Base-by-base conservation (phyloP, 1,140 invertebrate genomes). In the Drosophila subobscura region DNA sequence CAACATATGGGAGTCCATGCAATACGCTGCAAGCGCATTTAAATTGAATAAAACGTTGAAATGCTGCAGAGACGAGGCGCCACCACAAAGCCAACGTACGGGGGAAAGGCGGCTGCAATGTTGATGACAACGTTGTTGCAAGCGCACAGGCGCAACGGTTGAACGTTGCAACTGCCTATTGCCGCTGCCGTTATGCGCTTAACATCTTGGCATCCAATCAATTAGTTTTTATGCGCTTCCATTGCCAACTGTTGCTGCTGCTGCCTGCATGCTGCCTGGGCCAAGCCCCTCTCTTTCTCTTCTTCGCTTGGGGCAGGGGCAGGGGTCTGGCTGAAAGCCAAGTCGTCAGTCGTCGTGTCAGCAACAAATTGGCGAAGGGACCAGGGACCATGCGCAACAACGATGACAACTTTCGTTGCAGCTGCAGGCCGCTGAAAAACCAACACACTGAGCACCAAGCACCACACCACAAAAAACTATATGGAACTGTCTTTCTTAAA, bases 131-230 rank as follows among this genome's bases (percentile, higher is more conserved):
- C 72, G 29, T 72, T 72, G 64, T 20, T 20, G 16, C 16, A 20
- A 20, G 16, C 78, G 12, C 33, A 37, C 29, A 8, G 33, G 33
- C 33, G 33, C 33, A 37, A 37, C 33, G 33, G 33, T 37, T 37
- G 33, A 10, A 37, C 33, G 33, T 4, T 37, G 33, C 33, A 63
- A 60, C 75, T 64, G 44, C 79, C 66, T 54, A 58, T 16, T 64
- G 80, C 52, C 59, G 73, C 78, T 78, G 79, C 80, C 81, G 80
- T 85, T 85, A 80, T 86, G 81, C 81, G 73, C 78, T 81, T 81
- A 86, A 88, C 83, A 86, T 88, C 83, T 81, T 88, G 81, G 81
- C 81, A 86, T 86, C 81, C 81, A 84, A 84, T 84, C 79, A 84
- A 84, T 84, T 84, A 84, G 79, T 84, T 84, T 84, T 84, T 84